Evolutionary conservation across 2,888 invertebrate species (phyloP), one percentile per base, ranked within the genome.

Genomic region (Mesorhabditis sp.): DNA sequence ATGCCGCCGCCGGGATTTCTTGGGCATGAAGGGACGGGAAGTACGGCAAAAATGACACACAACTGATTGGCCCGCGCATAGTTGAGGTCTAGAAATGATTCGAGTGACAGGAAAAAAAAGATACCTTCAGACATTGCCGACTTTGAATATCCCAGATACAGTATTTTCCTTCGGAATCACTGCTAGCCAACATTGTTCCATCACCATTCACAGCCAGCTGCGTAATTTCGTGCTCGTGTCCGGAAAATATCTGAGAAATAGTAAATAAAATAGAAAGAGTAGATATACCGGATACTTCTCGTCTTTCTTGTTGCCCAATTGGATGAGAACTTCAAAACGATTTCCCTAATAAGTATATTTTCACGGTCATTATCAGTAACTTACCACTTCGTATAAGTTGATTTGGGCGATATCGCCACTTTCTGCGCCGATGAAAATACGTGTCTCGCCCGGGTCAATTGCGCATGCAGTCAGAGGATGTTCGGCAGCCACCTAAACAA

Each of bases 111-210:
- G 41, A 3, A 65, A n/a, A 41, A 13, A 13, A 43, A 65, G 15
- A 43, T 66, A 79, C 77, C 67, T 75, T 78, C 42, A 83, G 61
- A 58, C 79, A 80, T 67, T 83, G 83, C 65, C 77, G 75, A 67
- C 81, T 83, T 28, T 65, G 67, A 7, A 80, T 74, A 50, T 83
- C 81, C 83, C 83, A 83, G 62, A 83, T 75, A 66, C 76, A 76
- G 65, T 80, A 81, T 61, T 73, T 73, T 63, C 81, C 81, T 42
- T 66, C 64, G 4, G 70, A 68, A 67, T 81, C 80, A 3, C 80
- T 81, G 15, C 80, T 80, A 6, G 81, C 80, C n/a, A 83, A 65
- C 45, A 80, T 67, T 15, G 76, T 73, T 15, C 79, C 81, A 70
- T 83, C 83, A 4, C 72, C 70, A 66, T 79, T 82, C 43, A 81